phyloP scores from a whole-genome alignment of 1,140 invertebrate genomes.

The Drosophila carrolli region DNA sequence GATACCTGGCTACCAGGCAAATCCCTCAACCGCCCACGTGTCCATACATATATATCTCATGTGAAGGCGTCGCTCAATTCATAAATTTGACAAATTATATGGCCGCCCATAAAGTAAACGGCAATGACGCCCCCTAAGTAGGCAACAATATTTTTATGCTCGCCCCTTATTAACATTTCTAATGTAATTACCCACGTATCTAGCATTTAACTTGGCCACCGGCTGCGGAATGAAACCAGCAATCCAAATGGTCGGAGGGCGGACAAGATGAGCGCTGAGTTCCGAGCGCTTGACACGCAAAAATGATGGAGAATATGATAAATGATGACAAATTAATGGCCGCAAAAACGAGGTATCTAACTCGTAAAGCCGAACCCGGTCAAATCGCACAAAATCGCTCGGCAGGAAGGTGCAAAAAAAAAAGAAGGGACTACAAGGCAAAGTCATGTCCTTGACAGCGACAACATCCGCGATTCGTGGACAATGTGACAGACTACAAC shows the following conservation, averaged over 20 bases:
- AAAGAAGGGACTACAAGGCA: background rate
- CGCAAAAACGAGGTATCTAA: slow-evolving; percentile 56
- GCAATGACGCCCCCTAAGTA: slow-evolving; percentile 42
- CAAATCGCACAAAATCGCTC: slow-evolving; percentile 23
- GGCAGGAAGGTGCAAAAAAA: slow-evolving; percentile 13
- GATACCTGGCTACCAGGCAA: slow-evolving; percentile 1
- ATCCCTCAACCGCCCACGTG: slow-evolving; percentile 6
- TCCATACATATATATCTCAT: slow-evolving; percentile 27
- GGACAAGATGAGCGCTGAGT: slow-evolving; percentile 27
- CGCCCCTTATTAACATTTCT: slow-evolving; percentile 73
- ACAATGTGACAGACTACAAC: slow-evolving; percentile 28
- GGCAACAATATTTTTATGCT: slow-evolving; percentile 69
- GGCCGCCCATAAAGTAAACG: slow-evolving; percentile 65
- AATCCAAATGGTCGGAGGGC: background rate
- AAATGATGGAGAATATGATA: slow-evolving; percentile 69
- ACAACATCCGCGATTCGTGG: slow-evolving; percentile 41
- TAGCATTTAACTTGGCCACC: slow-evolving; percentile 64
- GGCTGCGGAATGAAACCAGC: slow-evolving; percentile 31
- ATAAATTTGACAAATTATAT: slow-evolving; percentile 69
- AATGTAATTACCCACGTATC: slow-evolving; percentile 79
- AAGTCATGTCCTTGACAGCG: slow-evolving; percentile 51
- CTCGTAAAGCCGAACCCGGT: slow-evolving; percentile 33
- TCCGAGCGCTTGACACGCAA: slow-evolving; percentile 64
- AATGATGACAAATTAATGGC: slow-evolving; percentile 79
- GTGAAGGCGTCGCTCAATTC: slow-evolving; percentile 49